Evolutionary conservation across 2,797 vertebrate genomes (phyloP), one percentile per base, ranked within the genome.

Genomic region (Cynodonichthys magdalenae): DNA sequence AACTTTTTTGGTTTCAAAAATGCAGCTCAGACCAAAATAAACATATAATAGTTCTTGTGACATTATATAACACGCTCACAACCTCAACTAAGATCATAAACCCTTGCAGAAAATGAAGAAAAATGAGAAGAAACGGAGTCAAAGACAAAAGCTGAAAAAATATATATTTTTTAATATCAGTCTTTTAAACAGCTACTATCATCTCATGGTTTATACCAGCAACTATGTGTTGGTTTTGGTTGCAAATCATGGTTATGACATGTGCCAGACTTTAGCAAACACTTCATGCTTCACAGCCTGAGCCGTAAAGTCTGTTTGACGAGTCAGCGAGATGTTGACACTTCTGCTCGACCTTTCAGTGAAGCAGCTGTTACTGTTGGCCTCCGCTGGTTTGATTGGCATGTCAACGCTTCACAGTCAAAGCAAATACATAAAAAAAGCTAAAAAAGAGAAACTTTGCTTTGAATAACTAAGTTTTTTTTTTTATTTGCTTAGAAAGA

Each of bases 191-290:
- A 74, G 63, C n/a, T 11, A 18, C 34, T n/a, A 2, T 34, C 15
- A 55, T 71, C 50, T 70, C 42, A 1, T 15, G 20, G 45, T 55
- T 42, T 68, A 68, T 45, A 46, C 51, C 39, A 59, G 45, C 31
- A 61, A 61, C 27, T 15, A 71, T 19, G 53, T 83, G 79, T 61
- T 79, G 78, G 50, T 81, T 75, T 74, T 88, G 77, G 70, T 51
- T 57, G 15, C 42, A 48, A 48, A 48, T 75, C 34, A 55, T 53
- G 70, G 59, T 77, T 66, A 57, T 57, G 57, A 71, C 64, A 51
- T 49, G 75, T 81, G 87, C 64, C 63, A 68, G 59, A 41, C 51
- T 46, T 60, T 47, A 49, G 56, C 53, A 61, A 58, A 65, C 24
- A 44, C 63, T 63, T 72, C 80, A 61, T 6, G 42, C 58, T 61